Evolutionary conservation across 2,888 invertebrate species (phyloP), one percentile per base, ranked within the genome.

Genomic region (Callimorpha dominula): DNA sequence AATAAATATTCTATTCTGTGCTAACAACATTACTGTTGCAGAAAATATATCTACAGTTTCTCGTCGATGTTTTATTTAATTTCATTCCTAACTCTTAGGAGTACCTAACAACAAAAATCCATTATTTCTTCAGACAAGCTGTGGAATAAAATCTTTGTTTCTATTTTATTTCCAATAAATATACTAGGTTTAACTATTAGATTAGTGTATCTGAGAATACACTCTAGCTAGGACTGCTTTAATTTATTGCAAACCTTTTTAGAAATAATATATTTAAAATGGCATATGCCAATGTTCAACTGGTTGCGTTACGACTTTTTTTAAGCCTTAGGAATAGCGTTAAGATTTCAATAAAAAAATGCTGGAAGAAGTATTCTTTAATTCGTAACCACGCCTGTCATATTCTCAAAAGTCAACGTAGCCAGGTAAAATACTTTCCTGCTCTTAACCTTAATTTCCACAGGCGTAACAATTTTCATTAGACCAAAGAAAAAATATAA

Each of bases 41-140:
- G 60, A 57, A 68, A 43, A 43, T 46, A 54, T 42, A 31, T 68
- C 68, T 14, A 42, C n/a, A 12, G 14, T 43, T 31, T 43, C 40
- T 20, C 42, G 42, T 52, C 67, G 17, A 72, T 52, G 9, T 72
- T 62, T 60, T 62, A 65, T 43, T 62, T 72, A 52, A 43, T 67
- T 52, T 72, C 43, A 66, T 67, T 68, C n/a, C 72, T 54, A 11
- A 54, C 72, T 50, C 73, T 71, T 68, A 63, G 68, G 69, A 65
- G 72, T 69, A 31, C 31, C 31, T 31, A 79, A 87, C 87, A 84
- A 84, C 86, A 80, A 79, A 87, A 87, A 79, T 85, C 86, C 87
- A 87, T 87, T 87, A 87, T 73, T 75, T 81, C 69, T 75, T 52
- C 70, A 73, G 70, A 74, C 77, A 76, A 77, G 75, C 77, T 76